These are phyloP conservation scores for Salticus scenicus DNA, from an alignment of 2,888 invertebrate genomes.

Conservation along the genomic window DNA sequence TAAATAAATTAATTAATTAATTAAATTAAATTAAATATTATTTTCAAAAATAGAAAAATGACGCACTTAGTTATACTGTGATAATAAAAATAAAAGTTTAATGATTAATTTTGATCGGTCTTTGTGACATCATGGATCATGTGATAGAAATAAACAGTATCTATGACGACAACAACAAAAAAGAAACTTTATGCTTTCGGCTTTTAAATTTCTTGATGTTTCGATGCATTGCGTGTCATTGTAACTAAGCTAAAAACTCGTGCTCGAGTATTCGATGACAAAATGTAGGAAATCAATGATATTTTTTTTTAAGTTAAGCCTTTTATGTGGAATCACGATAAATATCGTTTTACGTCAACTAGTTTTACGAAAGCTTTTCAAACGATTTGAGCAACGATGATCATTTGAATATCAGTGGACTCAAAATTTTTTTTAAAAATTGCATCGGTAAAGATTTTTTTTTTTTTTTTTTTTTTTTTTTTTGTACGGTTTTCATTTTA, in stretches of 20 bases:
- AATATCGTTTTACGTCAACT: conserved; percentile 7
- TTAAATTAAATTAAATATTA: no score
- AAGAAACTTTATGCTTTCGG: conserved; percentile 34
- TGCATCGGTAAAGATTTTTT: no score
- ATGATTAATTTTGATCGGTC: conserved; percentile 1
- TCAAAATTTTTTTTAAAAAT: not conserved
- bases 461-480: no score
- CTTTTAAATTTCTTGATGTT: conserved; percentile 29
- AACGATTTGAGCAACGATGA: not conserved
- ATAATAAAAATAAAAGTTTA: no score
- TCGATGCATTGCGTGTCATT: conserved; percentile 44
- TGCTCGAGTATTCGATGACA: conserved; percentile 31
- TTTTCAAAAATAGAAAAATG: no score
- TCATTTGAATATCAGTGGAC: not conserved
- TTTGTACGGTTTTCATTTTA: no score
- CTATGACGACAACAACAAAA: conserved; percentile 42
- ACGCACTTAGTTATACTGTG: no score
- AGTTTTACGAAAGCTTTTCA: not conserved
- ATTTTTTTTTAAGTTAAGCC: conserved; percentile 26
- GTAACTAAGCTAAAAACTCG: conserved; percentile 32
- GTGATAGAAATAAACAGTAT: conserved; percentile 45
- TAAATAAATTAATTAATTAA: no score
- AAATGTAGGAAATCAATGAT: conserved; percentile 48
- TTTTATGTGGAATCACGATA: conserved; percentile 31
- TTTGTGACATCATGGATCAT: conserved; percentile 40